Evolutionary conservation across 2,888 invertebrate genomes (phyloP), one percentile per base, ranked within the genome.

Genomic region (Agonum fuliginosum): DNA sequence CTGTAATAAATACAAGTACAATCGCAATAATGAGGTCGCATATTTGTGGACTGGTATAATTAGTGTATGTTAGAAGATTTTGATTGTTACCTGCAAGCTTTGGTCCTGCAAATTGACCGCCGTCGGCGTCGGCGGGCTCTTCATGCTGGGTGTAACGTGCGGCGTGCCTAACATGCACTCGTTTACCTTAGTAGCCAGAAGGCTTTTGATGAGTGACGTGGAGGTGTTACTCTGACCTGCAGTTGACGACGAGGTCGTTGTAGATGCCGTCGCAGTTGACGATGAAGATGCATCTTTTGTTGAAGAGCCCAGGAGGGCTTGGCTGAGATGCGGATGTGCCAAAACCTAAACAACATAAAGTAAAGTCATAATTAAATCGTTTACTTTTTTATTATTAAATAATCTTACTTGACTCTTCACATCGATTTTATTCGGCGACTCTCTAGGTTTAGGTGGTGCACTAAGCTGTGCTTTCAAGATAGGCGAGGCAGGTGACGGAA

Each of bases 111-210:
- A 90, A 85, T 86, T 86, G 84, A 85, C 83, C 82, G 86, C 84
- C 84, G 86, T 54, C 41, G 82, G 78, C 77, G 79, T 80, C 81
- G 82, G 83, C 79, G 78, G 76, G 48, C 77, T 86, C 85, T 83
- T 86, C 86, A 87, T 87, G 86, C 86, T 87, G 83, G 86, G 84
- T 83, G 86, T 82, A 62, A 70, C 72, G 76, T 67, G 46, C 65
- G 71, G 22, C 24, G 72, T 70, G 27, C 54, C 41, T 80, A 85
- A 85, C 86, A 89, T 88, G 88, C 88, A 89, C 87, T 90, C 89
- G 89, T 90, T 91, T 90, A 97, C 96, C 93, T 97, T 98, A 88
- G 95, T 96, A 83, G 97, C 97, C 87, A 98, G 89, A 81, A 98
- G 91, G 88, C 95, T 97, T 88, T 97, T 97, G 86, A 97, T 97